Base-by-base conservation (phyloP, 2,113 vertebrate genomes). In the mouse (Mus musculus) region DNA sequence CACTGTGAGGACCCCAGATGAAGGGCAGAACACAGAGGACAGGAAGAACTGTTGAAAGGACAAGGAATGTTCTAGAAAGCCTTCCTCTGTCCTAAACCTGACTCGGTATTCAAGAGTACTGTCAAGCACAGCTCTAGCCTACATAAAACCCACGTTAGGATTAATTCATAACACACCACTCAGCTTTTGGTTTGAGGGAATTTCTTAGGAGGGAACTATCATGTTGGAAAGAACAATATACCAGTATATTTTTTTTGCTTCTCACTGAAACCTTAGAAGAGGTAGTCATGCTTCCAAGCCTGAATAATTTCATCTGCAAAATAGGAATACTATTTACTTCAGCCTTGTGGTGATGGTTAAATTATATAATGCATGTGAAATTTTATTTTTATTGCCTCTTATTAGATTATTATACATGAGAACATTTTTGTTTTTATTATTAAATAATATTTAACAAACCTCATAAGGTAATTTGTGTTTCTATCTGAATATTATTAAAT, bases 41-140 rank as follows among this genome's bases (percentile, higher is more conserved):
- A 96, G 91, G 93, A 97, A 96, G 87, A 96, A 63, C 76, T 49
- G 49, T 93, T 91, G 97, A 96, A 96, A 97, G 97, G 80, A 63
- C 71, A 84, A 94, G 93, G 90, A 24, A 3, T 91, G 69, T 73
- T 49, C 85, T 71, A 61, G 93, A 42, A 77, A 75, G 30, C 26
- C 12, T 7, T 63, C 88, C 97, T 89, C 90, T 46, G 91, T 82
- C 95, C 87, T 93, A 88, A 96, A 95, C 95, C 69, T 6, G 4
- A n/a, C 72, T 80, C 93, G 94, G 85, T 96, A 94, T 95, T 93
- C 75, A 46, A 7, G 49, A 90, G 33, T 46, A 3, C 78, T 67
- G 92, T 81, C 33, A 63, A 95, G 85, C 63, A 26, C 12, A 65
- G 1, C 76, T 94, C 4, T 88, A 22, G 46, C 91, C 91, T 24